Conservation (phyloP, 2,797 vertebrate genomes). For the Pseudochaenichthys georgianus region DNA sequence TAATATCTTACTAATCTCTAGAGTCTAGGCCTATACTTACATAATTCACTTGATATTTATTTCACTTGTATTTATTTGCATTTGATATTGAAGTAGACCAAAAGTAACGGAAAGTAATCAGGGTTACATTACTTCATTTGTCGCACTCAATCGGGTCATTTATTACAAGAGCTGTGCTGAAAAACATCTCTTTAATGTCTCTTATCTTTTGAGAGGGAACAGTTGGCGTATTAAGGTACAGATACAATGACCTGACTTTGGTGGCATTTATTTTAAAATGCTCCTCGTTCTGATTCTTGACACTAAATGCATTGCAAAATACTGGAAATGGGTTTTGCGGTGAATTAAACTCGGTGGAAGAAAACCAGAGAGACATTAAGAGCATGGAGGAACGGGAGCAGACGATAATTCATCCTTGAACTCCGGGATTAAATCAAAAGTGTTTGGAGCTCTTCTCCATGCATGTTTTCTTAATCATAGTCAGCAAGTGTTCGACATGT, state of each 20-base stretch:
- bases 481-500: background rate
- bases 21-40: no score
- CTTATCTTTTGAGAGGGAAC: background rate
- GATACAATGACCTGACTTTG: background rate
- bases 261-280: background rate
- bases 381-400: no score
- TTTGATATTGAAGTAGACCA: no score
- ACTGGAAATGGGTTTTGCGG: constrained; percentile 7
- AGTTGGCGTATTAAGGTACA: background rate
- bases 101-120: no score
- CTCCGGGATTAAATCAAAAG: background rate
- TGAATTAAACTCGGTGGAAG: background rate
- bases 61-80: no score
- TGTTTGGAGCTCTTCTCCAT: background rate
- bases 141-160: no score
- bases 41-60: no score
- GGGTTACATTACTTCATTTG: no score
- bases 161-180: no score
- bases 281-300: background rate
- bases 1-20: no score
- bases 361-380: background rate
- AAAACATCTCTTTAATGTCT: background rate
- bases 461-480: background rate
- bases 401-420: background rate
- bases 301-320: constrained; percentile 11